Base-by-base conservation (phyloP, 2,888 invertebrate genomes). In the Thera obeliscata region DNA sequence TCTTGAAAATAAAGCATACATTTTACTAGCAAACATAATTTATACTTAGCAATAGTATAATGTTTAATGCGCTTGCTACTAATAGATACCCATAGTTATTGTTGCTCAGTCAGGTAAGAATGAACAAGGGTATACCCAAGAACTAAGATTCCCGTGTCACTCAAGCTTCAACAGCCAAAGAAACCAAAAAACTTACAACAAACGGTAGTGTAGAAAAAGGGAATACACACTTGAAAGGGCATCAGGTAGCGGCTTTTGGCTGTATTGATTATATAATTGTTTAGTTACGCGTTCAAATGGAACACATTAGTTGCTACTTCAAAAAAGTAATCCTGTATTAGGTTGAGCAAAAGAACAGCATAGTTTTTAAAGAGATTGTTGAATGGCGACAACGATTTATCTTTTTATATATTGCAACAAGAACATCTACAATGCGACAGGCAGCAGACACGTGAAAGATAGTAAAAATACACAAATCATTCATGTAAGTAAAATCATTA, bases 231-330 rank as follows among this genome's bases (percentile, higher is more conserved):
- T 70, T 63, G 36, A 82, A 82, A 77, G 76, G 73, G 74, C 76
- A 56, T 78, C 87, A 88, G 87, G 87, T 87, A 88, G 83, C 57
- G 36, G 22, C 68, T 77, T 74, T 77, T 77, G 78, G 79, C 78
- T 76, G 76, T 74, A 74, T 78, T 83, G 70, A 80, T 9, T 56
- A 52, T 35, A 52, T 55, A 82, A 81, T 83, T 82, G 79, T 82
- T 75, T 76, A 81, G 76, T 77, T 75, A 82, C 81, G 83, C 84
- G 74, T 78, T 79, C 81, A 85, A 80, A 81, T 77, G 81, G 77
- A 80, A 81, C 69, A 81, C 74, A 85, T 87, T 86, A 84, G 78
- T 73, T 67, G 75, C 71, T 71, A 76, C 79, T 81, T 76, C 71
- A 57, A 55, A 56, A 63, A 49, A 46, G 35, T 43, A 52, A 57